Conservation (phyloP, 2,888 invertebrate genomes). For the Metalampra italica region DNA sequence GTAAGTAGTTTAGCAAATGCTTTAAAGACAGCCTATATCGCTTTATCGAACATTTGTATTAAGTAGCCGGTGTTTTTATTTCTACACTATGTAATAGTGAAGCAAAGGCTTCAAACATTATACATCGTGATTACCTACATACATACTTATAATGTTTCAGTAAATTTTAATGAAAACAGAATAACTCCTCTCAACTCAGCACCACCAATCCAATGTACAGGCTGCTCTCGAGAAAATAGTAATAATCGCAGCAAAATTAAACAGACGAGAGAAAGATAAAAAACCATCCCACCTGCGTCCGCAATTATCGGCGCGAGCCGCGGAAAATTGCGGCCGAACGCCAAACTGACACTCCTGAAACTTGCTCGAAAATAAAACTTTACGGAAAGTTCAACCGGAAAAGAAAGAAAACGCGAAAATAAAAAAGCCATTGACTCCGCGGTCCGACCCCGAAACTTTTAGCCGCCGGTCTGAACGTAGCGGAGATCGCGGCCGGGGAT, state of each 20-base stretch:
- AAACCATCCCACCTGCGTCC: conserved; percentile 63
- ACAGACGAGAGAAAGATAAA: conserved; percentile 25
- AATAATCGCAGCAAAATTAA: conserved; percentile 31
- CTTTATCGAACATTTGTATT: too few species aligned
- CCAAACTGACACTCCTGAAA: conserved; percentile 74
- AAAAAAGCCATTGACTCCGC: conserved; percentile 76
- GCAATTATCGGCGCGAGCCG: conserved; percentile 73
- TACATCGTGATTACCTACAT: too few species aligned
- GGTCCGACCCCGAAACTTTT: conserved; percentile 64
- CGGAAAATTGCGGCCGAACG: conserved; percentile 72
- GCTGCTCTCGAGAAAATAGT: conserved; percentile 17
- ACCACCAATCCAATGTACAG: neutral
- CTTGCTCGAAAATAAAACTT: conserved; percentile 73
- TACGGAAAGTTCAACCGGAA: conserved; percentile 72
- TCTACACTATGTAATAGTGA: too few species aligned
- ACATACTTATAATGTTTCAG: too few species aligned
- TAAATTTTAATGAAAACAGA: too few species aligned
- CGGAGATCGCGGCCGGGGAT: conserved; percentile 50
- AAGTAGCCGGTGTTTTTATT: too few species aligned
- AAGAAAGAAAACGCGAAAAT: conserved; percentile 51
- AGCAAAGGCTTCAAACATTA: too few species aligned
- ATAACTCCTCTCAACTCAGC: neutral
- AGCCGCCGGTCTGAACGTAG: conserved; percentile 65
- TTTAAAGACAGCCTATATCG: too few species aligned
- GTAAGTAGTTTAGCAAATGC: too few species aligned